phyloP scores from a whole-genome alignment of 2,888 invertebrate species.

The Kuschelorhynchus macadamiae region DNA sequence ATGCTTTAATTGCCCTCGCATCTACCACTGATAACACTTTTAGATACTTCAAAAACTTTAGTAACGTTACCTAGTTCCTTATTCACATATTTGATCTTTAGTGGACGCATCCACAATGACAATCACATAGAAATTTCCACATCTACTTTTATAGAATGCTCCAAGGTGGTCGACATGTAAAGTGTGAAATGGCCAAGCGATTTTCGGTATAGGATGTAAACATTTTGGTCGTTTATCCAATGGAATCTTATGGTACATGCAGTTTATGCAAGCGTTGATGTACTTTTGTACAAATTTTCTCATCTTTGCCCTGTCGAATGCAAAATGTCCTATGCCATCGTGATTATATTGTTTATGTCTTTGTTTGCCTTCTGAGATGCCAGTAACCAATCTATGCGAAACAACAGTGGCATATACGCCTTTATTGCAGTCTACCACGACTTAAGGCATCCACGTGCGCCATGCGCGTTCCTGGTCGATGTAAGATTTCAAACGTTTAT shows the following conservation, averaged over 20 bases:
- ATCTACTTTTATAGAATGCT: slow-evolving; percentile 61
- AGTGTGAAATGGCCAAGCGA: slow-evolving; percentile 31
- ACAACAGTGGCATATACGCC: slow-evolving; percentile 1
- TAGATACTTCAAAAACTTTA: too few species aligned
- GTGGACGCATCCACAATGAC: slow-evolving; percentile 62
- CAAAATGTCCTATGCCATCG: too few species aligned
- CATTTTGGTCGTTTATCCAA: slow-evolving; percentile 10
- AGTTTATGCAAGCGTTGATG: slow-evolving; percentile 29
- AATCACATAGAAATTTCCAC: slow-evolving; percentile 61
- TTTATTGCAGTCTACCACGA: too few species aligned
- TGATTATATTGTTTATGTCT: not conserved
- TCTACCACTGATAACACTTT: too few species aligned
- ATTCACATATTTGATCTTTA: too few species aligned
- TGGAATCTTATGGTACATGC: slow-evolving; percentile 39
- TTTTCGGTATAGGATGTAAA: slow-evolving; percentile 46
- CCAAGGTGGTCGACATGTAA: slow-evolving; percentile 65
- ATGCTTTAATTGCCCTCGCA: not conserved
- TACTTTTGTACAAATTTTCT: slow-evolving; percentile 17
- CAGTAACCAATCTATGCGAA: not conserved
- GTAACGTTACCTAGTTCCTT: too few species aligned
- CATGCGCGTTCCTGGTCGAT: too few species aligned
- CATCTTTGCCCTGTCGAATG: not conserved
- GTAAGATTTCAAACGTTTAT: too few species aligned
- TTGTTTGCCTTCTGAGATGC: not conserved
- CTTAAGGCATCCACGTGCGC: too few species aligned